These are phyloP conservation scores for Stenotaenia linearis DNA, from an alignment of 2,888 invertebrate species.

Conservation along the genomic window DNA sequence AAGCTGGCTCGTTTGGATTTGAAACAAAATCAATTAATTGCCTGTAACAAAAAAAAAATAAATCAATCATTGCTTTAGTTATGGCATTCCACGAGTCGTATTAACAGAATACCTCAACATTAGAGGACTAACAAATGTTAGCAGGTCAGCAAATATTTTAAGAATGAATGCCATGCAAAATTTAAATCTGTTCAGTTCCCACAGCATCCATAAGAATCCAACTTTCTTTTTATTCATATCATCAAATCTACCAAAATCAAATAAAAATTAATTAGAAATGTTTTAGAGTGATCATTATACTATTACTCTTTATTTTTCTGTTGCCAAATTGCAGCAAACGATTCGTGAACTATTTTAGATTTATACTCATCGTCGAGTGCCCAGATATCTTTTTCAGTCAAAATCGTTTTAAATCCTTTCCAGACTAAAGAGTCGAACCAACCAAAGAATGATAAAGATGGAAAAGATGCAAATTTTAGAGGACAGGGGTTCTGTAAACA, in stretches of 20 bases:
- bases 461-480: background rate
- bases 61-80: background rate
- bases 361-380: background rate
- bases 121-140: conserved; percentile 26
- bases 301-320: conserved; percentile 3
- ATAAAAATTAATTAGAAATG: too few species aligned
- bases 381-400: conserved; percentile 20
- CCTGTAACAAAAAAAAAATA: background rate
- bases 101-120: conserved; percentile 31
- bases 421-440: conserved; percentile 17
- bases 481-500: background rate
- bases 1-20: conserved; percentile 40
- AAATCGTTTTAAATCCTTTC: background rate
- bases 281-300: background rate
- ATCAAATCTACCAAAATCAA: too few species aligned
- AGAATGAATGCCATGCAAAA: conserved; percentile 22
- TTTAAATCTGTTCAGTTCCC: conserved; percentile 11
- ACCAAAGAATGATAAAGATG: background rate
- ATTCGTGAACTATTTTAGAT: background rate
- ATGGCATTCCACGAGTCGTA: too few species aligned
- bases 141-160: background rate
- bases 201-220: background rate
- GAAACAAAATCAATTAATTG: conserved; percentile 42
- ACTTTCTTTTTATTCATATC: background rate
- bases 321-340: conserved; percentile 1